A percentile compares a stretch with the other conserved stretches of the same genome.
Conservation (phyloP, 2,113 vertebrate species). For the Nothobranchius kuhntae region DNA sequence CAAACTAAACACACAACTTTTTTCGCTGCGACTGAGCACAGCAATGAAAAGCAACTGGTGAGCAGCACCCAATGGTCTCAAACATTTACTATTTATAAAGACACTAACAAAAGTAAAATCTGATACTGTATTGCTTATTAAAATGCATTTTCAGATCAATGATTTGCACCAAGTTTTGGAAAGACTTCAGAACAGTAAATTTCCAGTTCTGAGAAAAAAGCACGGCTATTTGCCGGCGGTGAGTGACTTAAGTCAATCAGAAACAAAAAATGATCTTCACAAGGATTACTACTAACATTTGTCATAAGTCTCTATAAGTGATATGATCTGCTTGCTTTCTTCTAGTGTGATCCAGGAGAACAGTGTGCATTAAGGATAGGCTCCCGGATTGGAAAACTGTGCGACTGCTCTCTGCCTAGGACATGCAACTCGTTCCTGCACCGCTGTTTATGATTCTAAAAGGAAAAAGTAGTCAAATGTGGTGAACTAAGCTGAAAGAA, state of each 20-base stretch:
- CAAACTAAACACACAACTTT: slow-evolving; percentile 50
- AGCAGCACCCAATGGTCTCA: slow-evolving; percentile 31
- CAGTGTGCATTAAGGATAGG: slow-evolving; percentile 68
- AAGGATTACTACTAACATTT: not conserved
- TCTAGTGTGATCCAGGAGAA: slow-evolving; percentile 70
- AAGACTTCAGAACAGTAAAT: slow-evolving; percentile 62
- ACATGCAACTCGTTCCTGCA: slow-evolving; percentile 73
- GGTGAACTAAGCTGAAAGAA: not conserved
- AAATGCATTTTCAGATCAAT: slow-evolving; percentile 53
- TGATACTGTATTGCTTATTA: not conserved
- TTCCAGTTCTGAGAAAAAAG: slow-evolving; percentile 63
- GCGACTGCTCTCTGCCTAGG: slow-evolving; percentile 65
- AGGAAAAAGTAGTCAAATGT: not conserved
- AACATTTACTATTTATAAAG: not conserved
- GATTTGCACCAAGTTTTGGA: slow-evolving; percentile 68
- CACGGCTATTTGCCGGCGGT: slow-evolving; percentile 61
- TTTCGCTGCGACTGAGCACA: slow-evolving; percentile 48
- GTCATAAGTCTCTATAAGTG: no score
- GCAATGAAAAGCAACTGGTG: slow-evolving; percentile 69
- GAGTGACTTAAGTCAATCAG: slow-evolving; percentile 13
- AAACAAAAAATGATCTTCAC: not conserved
- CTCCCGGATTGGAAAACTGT: slow-evolving; percentile 69
- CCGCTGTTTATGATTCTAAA: slow-evolving; percentile 63
- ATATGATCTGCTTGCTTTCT: not conserved
- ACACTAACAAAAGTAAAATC: not conserved